Evolutionary conservation across 2,888 invertebrate genomes (phyloP).

Genomic region (Linyphia triangularis): DNA sequence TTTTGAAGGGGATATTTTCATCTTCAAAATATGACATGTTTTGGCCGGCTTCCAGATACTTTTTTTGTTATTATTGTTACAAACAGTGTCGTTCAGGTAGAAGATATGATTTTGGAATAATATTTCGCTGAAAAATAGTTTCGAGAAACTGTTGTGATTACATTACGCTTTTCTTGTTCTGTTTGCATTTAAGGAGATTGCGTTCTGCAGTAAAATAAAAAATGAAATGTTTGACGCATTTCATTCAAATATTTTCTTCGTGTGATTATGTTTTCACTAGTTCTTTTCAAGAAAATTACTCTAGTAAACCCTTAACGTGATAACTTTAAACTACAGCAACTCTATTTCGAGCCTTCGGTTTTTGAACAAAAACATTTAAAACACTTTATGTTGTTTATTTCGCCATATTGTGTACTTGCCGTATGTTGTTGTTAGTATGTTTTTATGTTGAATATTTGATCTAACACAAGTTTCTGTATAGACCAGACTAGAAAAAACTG

Average conservation of each 20-base stretch:
- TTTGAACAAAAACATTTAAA: no score
- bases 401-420: no score
- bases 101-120: constrained; percentile 2
- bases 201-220: neutral
- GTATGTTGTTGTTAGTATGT: no score
- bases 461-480: no score
- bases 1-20: neutral
- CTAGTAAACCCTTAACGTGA: no score
- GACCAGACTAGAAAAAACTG: no score
- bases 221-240: neutral
- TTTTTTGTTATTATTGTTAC: neutral
- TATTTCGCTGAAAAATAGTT: constrained; percentile 1
- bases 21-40: constrained; percentile 16
- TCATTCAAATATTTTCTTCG: neutral
- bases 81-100: constrained; percentile 15
- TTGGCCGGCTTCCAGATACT: constrained; percentile 21
- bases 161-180: neutral
- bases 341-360: no score
- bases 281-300: no score
- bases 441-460: no score
- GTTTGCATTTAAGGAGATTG: neutral
- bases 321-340: no score
- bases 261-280: no score
- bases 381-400: no score
- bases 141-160: neutral